Conservation (phyloP, 2,797 vertebrate genomes). For the Thripadectes ignobilis region DNA sequence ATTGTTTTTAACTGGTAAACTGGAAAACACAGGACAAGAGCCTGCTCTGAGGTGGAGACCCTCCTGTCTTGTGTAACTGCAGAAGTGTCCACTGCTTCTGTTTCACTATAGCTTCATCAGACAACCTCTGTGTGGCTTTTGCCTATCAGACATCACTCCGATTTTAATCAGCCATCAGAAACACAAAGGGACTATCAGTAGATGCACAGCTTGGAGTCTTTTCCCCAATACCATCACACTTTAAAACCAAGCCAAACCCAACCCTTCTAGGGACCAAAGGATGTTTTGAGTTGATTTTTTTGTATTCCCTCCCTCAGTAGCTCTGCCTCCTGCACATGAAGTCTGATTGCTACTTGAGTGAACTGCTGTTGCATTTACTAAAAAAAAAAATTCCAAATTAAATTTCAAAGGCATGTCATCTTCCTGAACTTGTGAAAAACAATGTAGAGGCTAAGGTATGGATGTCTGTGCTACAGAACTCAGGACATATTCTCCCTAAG, state of each 20-base stretch:
- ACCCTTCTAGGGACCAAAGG: background rate
- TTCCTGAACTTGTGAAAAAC: background rate
- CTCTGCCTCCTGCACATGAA: background rate
- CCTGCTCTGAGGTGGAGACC: background rate
- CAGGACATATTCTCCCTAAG: background rate
- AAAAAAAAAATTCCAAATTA: background rate
- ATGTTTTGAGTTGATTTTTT: background rate
- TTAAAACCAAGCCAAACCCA: background rate
- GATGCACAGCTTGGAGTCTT: background rate
- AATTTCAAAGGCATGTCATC: background rate
- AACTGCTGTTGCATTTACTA: background rate
- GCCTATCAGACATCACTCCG: background rate
- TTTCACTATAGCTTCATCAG: fast-evolving
- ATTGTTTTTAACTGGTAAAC: fast-evolving
- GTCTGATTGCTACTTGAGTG: background rate
- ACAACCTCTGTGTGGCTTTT: background rate
- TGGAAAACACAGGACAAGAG: background rate
- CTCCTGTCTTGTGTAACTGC: background rate
- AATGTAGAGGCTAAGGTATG: background rate
- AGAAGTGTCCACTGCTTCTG: fast-evolving
- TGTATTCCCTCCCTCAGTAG: background rate
- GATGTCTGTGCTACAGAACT: background rate
- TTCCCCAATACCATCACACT: background rate
- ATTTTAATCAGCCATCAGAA: background rate
- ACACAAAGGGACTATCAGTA: background rate